Percentiles rank a stretch among this genome's conserved stretches.
These are phyloP conservation scores for Cygnus buccinator DNA, from an alignment of 2,113 vertebrate genomes.

Conservation along the genomic window DNA sequence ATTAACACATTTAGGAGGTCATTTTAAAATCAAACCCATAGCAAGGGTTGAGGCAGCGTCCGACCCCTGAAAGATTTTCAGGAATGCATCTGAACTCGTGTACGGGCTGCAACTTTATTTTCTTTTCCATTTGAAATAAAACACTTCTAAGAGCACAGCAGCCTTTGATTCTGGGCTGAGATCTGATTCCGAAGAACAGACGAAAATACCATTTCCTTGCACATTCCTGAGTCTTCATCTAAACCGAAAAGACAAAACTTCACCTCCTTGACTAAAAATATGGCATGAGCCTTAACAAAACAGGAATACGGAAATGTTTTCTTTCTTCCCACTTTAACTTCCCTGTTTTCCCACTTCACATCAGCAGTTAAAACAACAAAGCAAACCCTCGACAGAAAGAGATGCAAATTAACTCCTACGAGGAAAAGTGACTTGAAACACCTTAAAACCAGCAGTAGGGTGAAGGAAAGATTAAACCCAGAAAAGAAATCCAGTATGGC, in stretches of 20 bases:
- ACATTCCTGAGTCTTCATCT: constrained; percentile 13
- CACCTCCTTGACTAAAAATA: neutral
- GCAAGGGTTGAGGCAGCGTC: neutral
- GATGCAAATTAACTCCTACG: neutral
- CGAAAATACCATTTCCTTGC: constrained; percentile 39
- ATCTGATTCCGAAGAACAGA: constrained; percentile 34
- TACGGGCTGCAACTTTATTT: constrained; percentile 52
- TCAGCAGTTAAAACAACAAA: neutral
- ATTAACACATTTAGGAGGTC: constrained; percentile 45
- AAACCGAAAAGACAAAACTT: constrained; percentile 4
- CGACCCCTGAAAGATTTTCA: constrained; percentile 40
- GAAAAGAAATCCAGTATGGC: constrained; percentile 31
- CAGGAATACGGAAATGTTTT: neutral
- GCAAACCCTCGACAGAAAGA: neutral
- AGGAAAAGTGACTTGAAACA: constrained; percentile 11
- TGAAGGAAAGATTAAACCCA: neutral
- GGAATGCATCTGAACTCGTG: constrained; percentile 45
- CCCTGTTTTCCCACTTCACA: neutral
- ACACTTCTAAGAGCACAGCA: constrained; percentile 26
- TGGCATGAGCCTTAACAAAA: neutral
- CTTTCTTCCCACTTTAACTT: neutral
- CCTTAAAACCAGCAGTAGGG: neutral
- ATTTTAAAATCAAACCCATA: constrained; percentile 42
- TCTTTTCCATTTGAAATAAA: constrained; percentile 42
- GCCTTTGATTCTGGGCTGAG: constrained; percentile 38